A percentile compares a stretch with the other conserved stretches of the same genome.
These are phyloP conservation scores for Tupiocoris notatus DNA, from an alignment of 2,888 invertebrate species.

Conservation along the genomic window DNA sequence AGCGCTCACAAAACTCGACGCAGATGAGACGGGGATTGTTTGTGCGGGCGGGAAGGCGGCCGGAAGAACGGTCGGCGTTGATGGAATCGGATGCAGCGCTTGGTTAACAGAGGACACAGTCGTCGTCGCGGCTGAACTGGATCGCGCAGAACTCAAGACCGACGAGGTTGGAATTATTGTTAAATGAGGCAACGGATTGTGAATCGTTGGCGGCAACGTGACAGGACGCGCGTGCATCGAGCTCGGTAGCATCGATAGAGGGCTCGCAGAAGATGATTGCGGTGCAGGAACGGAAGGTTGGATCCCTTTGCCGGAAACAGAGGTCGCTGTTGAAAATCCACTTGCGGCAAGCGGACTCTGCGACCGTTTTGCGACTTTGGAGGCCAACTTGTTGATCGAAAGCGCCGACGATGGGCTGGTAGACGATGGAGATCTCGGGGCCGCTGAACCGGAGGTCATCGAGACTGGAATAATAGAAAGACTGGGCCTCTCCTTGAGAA, in stretches of 20 bases:
- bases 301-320: not conserved
- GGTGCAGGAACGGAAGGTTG: not conserved
- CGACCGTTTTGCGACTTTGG: conserved; percentile 22
- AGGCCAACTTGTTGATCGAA: not conserved
- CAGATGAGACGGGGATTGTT: not conserved
- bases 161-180: not conserved
- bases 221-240: not conserved
- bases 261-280: not conserved
- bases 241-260: conserved; percentile 25
- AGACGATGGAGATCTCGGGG: conserved; percentile 7
- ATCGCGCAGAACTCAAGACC: no score
- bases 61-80: not conserved
- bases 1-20: not conserved
- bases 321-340: not conserved
- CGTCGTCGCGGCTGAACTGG: not conserved
- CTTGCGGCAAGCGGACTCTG: conserved; percentile 8
- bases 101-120: not conserved
- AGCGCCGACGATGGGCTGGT: not conserved
- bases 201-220: not conserved
- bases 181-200: not conserved
- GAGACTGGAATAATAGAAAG: conserved; percentile 45
- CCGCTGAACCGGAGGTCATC: not conserved
- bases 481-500: conserved; percentile 45
- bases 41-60: not conserved
- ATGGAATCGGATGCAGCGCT: not conserved